These are phyloP conservation scores for Drosophila atroscutellata DNA, from an alignment of 2,888 invertebrate genomes.

Conservation along the genomic window DNA sequence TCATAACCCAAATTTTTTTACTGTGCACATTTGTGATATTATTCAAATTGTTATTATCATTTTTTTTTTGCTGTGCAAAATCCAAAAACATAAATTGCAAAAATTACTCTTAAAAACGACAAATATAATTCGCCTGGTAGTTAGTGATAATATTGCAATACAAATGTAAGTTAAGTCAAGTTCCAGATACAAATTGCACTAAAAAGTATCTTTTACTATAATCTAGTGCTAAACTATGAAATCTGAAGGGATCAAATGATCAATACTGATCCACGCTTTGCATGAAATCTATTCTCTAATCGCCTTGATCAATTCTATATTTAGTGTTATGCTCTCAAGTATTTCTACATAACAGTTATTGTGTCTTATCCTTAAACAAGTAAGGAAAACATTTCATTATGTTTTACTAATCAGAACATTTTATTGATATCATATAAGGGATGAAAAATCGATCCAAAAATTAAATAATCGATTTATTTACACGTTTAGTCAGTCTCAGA, in stretches of 20 bases:
- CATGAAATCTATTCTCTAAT: neutral
- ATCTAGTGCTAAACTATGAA: neutral
- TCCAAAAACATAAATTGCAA: neutral
- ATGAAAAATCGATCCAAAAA: neutral
- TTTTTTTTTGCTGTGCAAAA: conserved; percentile 30
- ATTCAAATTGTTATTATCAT: conserved; percentile 8
- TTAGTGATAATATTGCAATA: neutral
- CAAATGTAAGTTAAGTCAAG: conserved; percentile 25
- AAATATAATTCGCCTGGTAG: neutral
- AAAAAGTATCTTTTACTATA: neutral
- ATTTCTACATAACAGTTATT: neutral
- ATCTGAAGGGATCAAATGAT: neutral
- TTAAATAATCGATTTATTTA: neutral
- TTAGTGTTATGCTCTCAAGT: neutral
- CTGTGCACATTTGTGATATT: conserved; percentile 52
- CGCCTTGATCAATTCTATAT: neutral
- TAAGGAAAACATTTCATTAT: neutral
- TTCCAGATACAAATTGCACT: neutral
- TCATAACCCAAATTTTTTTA: conserved; percentile 38
- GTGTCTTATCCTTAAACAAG: neutral
- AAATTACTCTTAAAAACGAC: conserved; percentile 3
- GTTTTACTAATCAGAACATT: neutral
- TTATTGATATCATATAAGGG: neutral
- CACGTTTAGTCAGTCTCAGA: neutral
- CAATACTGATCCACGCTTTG: neutral